A percentile compares a stretch with the other conserved stretches of the same genome.
Conservation (phyloP, 2,113 vertebrate genomes). For the Trematocara stigmaticum region DNA sequence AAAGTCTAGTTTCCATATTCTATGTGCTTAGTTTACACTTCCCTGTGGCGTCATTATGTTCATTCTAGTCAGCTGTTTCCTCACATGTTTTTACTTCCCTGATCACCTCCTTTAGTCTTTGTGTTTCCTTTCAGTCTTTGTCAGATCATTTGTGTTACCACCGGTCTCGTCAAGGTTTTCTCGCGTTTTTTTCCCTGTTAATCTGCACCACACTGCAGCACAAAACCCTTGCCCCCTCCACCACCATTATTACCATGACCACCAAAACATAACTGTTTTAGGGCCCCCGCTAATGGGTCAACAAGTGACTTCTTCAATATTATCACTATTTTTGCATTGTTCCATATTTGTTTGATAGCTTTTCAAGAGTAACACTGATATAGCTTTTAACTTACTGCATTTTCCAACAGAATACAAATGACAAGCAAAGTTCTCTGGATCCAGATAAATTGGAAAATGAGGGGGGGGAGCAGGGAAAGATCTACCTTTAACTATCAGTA, state of each 20-base stretch:
- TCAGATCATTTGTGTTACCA: too few species aligned
- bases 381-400: not conserved
- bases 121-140: too few species aligned
- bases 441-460: not conserved
- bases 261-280: not conserved
- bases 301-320: not conserved
- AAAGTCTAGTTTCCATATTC: too few species aligned
- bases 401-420: not conserved
- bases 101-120: too few species aligned
- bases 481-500: not conserved
- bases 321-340: not conserved
- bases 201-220: not conserved
- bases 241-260: not conserved
- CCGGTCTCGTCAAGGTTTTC: not conserved
- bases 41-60: too few species aligned
- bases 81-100: too few species aligned
- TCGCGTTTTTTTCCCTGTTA: rapidly evolving
- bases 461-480: not conserved
- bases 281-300: not conserved
- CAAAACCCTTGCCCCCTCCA: not conserved
- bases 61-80: too few species aligned
- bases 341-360: not conserved
- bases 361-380: not conserved
- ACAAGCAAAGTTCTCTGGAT: not conserved
- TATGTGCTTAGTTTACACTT: too few species aligned